Percentiles rank a stretch among this genome's conserved stretches.
These are phyloP conservation scores for Phortica magna DNA, from an alignment of 2,888 invertebrate species.

Conservation along the genomic window DNA sequence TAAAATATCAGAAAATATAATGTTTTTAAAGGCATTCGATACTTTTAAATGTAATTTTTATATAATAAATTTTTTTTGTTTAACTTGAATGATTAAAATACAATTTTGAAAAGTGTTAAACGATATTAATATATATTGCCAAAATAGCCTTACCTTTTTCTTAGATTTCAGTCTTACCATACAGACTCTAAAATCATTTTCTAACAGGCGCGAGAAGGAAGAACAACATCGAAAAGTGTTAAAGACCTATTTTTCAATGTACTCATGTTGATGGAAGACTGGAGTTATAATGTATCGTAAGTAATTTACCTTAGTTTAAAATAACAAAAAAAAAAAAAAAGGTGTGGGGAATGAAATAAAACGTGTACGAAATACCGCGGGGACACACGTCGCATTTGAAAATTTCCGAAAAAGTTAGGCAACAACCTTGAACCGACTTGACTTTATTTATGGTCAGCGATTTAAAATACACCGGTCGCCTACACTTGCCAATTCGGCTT, in stretches of 20 bases:
- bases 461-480: not conserved
- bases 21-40: too few species aligned
- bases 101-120: too few species aligned
- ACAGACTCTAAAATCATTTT: slow-evolving; percentile 54
- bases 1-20: too few species aligned
- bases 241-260: slow-evolving; percentile 6
- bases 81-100: too few species aligned
- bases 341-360: not conserved
- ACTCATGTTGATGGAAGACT: slow-evolving; percentile 60
- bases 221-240: slow-evolving; percentile 63
- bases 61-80: too few species aligned
- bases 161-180: slow-evolving; percentile 55
- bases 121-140: too few species aligned
- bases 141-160: not conserved
- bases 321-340: slow-evolving; percentile 15
- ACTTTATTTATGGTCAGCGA: slow-evolving; percentile 20
- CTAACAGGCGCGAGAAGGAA: slow-evolving; percentile 67
- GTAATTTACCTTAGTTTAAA: not conserved
- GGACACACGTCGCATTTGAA: not conserved
- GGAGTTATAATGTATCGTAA: slow-evolving; percentile 45
- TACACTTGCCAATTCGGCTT: not conserved
- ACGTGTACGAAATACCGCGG: not conserved
- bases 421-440: slow-evolving; percentile 22
- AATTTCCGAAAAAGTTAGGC: not conserved
- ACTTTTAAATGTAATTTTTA: too few species aligned